Percentiles rank a stretch among this genome's conserved stretches.
phyloP scores from a whole-genome alignment of 1,140 invertebrate genomes.

The Orussus abietinus region DNA sequence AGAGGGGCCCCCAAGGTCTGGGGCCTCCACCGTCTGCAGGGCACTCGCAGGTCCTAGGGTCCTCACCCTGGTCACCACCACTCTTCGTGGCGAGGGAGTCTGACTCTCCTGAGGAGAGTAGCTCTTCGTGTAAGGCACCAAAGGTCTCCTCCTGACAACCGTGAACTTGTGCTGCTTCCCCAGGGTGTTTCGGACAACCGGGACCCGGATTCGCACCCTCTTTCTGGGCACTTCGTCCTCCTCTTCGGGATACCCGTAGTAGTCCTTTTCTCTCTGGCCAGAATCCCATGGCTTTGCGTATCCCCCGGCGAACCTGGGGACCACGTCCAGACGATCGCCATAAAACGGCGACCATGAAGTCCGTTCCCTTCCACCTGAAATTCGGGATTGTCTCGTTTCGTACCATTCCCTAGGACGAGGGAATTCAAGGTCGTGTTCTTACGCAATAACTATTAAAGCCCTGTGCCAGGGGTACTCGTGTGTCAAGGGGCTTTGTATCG shows the following conservation, averaged over 20 bases:
- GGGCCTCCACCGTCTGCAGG: neutral
- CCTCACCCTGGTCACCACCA: constrained; percentile 42
- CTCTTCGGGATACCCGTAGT: constrained; percentile 10
- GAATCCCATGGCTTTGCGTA: too few species aligned
- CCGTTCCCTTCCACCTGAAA: too few species aligned
- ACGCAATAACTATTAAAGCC: constrained; percentile 5
- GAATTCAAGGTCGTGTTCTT: too few species aligned
- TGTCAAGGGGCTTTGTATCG: too few species aligned
- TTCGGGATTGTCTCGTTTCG: too few species aligned
- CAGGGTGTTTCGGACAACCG: constrained; percentile 32
- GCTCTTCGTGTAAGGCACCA: constrained; percentile 27
- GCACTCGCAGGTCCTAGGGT: constrained; percentile 21
- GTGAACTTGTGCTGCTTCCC: constrained; percentile 43
- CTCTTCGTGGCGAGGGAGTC: constrained; percentile 32
- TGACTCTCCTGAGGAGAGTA: constrained; percentile 10
- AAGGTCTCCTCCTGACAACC: constrained; percentile 42
- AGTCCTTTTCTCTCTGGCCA: too few species aligned
- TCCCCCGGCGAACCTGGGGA: too few species aligned
- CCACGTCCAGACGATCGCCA: too few species aligned
- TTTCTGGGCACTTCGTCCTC: constrained; percentile 32
- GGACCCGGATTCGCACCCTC: constrained; percentile 41
- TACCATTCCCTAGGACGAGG: too few species aligned
- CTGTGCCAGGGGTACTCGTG: neutral
- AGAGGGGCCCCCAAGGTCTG: neutral
- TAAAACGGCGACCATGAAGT: too few species aligned